Percentiles rank a stretch among this genome's conserved stretches.
Evolutionary conservation across 2,113 vertebrate genomes (phyloP).

Genomic region (Serinus canaria): DNA sequence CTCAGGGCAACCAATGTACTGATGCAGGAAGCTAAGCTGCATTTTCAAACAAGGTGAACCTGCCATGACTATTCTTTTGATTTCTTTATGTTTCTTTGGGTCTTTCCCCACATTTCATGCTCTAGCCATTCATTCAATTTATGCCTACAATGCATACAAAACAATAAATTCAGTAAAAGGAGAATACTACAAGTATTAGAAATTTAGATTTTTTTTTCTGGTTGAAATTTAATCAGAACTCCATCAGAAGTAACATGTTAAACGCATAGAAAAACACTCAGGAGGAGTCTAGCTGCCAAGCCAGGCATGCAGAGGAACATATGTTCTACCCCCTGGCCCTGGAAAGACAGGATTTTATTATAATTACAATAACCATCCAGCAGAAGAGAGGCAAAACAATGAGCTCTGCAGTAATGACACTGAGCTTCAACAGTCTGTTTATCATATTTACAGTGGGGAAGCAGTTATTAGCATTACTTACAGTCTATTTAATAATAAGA

Average conservation of each 20-base stretch:
- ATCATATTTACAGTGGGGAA: background rate
- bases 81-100: background rate
- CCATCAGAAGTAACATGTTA: background rate
- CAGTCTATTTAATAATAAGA: background rate
- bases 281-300: background rate
- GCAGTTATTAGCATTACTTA: background rate
- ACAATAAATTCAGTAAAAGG: background rate
- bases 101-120: background rate
- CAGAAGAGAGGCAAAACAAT: background rate
- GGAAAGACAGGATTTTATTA: background rate
- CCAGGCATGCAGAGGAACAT: background rate
- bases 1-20: background rate
- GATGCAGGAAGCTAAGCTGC: background rate
- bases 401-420: background rate
- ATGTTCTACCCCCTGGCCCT: background rate
- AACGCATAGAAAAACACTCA: background rate
- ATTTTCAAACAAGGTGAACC: background rate
- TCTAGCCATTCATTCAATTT: background rate
- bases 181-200: background rate
- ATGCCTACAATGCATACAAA: background rate
- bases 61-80: background rate
- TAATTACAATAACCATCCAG: background rate
- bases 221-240: background rate
- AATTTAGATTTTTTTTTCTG: background rate
- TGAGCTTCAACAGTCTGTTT: background rate